These are phyloP conservation scores for Eudasyphora cyanicolor DNA, from an alignment of 2,888 invertebrate species.

Conservation along the genomic window DNA sequence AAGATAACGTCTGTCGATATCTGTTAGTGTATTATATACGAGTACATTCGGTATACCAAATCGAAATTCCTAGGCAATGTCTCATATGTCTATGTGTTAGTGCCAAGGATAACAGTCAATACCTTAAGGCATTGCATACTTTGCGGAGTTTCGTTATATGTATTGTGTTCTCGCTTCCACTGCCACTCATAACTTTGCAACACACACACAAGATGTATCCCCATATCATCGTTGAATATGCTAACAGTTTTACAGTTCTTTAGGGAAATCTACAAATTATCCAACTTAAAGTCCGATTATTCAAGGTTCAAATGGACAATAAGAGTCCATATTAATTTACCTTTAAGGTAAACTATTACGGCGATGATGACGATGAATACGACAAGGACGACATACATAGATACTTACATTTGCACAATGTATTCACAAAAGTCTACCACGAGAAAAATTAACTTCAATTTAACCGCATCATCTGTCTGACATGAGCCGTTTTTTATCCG, in stretches of 20 bases:
- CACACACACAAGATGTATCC: neutral
- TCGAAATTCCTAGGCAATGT: neutral
- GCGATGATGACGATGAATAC: neutral
- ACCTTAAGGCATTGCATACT: slow-evolving; percentile 51
- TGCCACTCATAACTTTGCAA: slow-evolving; percentile 22
- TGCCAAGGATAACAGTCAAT: slow-evolving; percentile 33
- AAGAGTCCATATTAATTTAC: neutral
- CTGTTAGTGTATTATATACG: neutral
- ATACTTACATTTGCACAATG: too few species aligned
- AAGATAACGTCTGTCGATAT: too few species aligned
- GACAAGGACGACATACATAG: too few species aligned
- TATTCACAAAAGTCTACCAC: too few species aligned
- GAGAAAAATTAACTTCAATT: slow-evolving; percentile 59
- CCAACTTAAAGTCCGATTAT: slow-evolving; percentile 51
- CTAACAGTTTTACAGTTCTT: slow-evolving; percentile 51
- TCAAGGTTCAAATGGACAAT: neutral
- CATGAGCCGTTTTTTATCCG: slow-evolving; percentile 53
- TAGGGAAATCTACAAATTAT: slow-evolving; percentile 62
- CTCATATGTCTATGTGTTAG: neutral
- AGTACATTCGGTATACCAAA: too few species aligned
- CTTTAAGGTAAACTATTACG: slow-evolving; percentile 39
- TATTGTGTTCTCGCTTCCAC: too few species aligned
- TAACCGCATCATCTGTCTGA: slow-evolving; percentile 56
- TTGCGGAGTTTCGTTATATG: slow-evolving; percentile 48
- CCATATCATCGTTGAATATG: slow-evolving; percentile 23